Percentiles rank a stretch among this genome's conserved stretches.
Conservation (phyloP, 2,797 vertebrate genomes). For the Gymnoscopelus microlampas region DNA sequence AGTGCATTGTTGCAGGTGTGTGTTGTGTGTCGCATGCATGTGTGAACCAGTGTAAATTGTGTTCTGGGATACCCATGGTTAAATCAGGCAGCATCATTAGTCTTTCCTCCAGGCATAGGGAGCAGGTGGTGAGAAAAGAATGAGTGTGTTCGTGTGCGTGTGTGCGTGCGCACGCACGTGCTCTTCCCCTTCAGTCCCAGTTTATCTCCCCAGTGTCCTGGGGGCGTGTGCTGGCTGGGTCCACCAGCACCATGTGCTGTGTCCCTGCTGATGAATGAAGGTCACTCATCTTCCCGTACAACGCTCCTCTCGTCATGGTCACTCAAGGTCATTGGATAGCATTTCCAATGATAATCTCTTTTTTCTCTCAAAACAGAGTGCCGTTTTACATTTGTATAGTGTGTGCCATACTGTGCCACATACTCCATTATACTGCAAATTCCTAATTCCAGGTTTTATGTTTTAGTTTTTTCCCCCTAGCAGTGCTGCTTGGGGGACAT, state of each 20-base stretch:
- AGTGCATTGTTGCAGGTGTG: neutral
- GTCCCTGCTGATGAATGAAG: conserved; percentile 28
- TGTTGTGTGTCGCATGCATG: neutral
- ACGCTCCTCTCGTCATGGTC: conserved; percentile 32
- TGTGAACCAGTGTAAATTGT: conserved; percentile 3
- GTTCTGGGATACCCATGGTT: neutral
- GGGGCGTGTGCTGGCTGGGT: neutral
- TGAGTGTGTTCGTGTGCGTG: conserved; percentile 11
- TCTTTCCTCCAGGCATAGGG: conserved; percentile 48
- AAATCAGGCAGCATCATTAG: conserved; percentile 18
- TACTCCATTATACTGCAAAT: too few relatives aligned
- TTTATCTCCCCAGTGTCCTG: neutral
- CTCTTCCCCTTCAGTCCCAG: conserved; percentile 3
- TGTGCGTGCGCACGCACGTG: neutral
- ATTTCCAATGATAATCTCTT: conserved; percentile 9
- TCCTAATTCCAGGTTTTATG: too few relatives aligned
- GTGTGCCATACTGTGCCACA: too few relatives aligned
- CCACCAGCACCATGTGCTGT: conserved; percentile 37
- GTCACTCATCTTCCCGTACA: conserved; percentile 33
- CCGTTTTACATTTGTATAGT: too few relatives aligned
- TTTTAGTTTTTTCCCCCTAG: too few relatives aligned
- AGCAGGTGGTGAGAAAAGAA: conserved; percentile 46
- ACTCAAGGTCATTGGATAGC: conserved; percentile 52
- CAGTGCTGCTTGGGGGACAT: too few relatives aligned
- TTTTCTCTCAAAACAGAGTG: too few relatives aligned